Base-by-base conservation (phyloP, 2,113 vertebrate genomes). In the Cyphomyrus discorhynchus region DNA sequence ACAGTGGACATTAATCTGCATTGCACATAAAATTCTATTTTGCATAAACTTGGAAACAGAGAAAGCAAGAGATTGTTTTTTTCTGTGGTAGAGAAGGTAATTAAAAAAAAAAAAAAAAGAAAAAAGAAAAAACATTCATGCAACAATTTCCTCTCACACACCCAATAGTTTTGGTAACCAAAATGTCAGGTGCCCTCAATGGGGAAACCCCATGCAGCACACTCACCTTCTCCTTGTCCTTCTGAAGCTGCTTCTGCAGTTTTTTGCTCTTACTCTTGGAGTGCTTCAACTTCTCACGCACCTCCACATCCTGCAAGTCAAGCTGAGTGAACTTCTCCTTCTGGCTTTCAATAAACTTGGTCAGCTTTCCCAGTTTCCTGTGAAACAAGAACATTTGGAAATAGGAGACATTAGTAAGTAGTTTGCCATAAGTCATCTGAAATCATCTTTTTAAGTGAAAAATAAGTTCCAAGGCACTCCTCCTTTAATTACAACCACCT, bases 301-400 rank as follows among this genome's bases (percentile, higher is more conserved):
- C 95, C 95, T 98, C 97, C 92, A 99, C 97, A 88, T 99, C 98
- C 92, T 99, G 96, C 94, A 99, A 95, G 93, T 99, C 98, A 92
- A 99, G 92, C 93, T 98, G 95, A 91, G 95, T 97, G 94, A 98
- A 99, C 94, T 98, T 97, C 93, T 97, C 96, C 94, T 99, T 99
- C 82, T 96, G 97, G 88, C 97, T 95, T 89, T 98, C 97, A 85
- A 99, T 95, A 89, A 95, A 97, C 91, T 96, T 96, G 83, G 94
- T 96, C 77, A 98, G 95, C 94, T 98, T 97, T 91, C 94, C 96
- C 56, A 95, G 90, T 94, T 99, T 98, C 92, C 98, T 99, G 92
- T 90, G 70, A 90, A 90, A 91, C 84, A 70, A 83, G 87, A 90
- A 91, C 89, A 91, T 62, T 53, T 50, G 85, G 45, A 84, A 84